Percentiles rank a stretch among this genome's conserved stretches.
phyloP scores from a whole-genome alignment of 2,888 invertebrate genomes.

The Mesorhabditis belari region DNA sequence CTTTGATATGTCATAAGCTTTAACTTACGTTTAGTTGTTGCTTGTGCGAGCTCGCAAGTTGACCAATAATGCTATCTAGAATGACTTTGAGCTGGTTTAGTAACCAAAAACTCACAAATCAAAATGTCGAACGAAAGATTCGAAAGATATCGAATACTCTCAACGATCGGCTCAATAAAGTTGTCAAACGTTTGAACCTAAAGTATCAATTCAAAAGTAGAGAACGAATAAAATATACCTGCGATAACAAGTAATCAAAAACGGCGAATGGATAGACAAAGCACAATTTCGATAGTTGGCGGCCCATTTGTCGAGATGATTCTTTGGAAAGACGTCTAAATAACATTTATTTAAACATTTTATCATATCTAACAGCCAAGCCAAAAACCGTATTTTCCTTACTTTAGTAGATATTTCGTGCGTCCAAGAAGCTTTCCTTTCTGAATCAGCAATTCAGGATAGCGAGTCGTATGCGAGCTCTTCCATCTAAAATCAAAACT shows the following conservation, averaged over 20 bases:
- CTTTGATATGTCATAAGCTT: not conserved
- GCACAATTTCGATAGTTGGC: constrained; percentile 89
- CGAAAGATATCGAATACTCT: constrained; percentile 90
- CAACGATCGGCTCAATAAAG: constrained; percentile 88
- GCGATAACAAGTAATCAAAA: constrained; percentile 77
- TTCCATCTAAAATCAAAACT: constrained; percentile 75
- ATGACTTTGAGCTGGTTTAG: not conserved
- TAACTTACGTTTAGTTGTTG: constrained; percentile 62
- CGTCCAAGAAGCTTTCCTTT: constrained; percentile 80
- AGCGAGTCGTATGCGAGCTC: constrained; percentile 74
- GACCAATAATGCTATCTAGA: constrained; percentile 79
- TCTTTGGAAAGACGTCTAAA: constrained; percentile 74
- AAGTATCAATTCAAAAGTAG: constrained; percentile 1
- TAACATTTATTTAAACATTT: constrained; percentile 4
- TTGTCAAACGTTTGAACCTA: constrained; percentile 84
- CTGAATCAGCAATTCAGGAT: constrained; percentile 76
- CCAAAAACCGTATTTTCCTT: constrained; percentile 56
- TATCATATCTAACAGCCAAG: not conserved
- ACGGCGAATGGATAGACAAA: constrained; percentile 90
- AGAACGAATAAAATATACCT: constrained; percentile 10
- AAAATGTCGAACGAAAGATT: constrained; percentile 89
- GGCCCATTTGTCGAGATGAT: constrained; percentile 90
- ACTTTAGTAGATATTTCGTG: constrained; percentile 91
- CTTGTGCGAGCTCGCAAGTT: constrained; percentile 69
- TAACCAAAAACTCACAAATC: constrained; percentile 62